Evolutionary conservation across 2,113 vertebrate species (phyloP).

Genomic region (Regulus satrapa): DNA sequence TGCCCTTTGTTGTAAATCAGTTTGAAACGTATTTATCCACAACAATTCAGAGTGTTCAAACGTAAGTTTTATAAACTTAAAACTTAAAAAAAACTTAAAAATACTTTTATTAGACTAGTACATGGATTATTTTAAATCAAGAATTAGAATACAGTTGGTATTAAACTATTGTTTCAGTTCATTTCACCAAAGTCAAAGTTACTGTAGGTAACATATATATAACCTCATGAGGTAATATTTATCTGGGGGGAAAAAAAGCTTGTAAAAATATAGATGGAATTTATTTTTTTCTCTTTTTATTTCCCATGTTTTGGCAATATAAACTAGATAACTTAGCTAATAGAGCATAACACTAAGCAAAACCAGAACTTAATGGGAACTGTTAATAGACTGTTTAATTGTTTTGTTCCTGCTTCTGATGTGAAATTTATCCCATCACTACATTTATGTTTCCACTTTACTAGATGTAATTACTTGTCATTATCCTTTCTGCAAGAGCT

Average conservation of each 20-base stretch:
- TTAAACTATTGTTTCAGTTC: background rate
- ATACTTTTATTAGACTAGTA: slow-evolving; percentile 29
- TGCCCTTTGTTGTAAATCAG: background rate
- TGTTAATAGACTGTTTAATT: background rate
- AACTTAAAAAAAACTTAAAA: too few species aligned
- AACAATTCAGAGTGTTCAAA: background rate
- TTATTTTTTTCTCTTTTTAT: background rate
- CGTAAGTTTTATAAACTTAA: background rate
- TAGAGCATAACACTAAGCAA: background rate
- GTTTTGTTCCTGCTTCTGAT: background rate
- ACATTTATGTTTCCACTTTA: background rate
- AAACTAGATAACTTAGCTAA: background rate
- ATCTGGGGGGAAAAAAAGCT: background rate
- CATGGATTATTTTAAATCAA: background rate
- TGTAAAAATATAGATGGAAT: background rate
- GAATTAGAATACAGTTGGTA: background rate
- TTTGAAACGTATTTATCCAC: background rate
- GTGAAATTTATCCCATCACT: background rate
- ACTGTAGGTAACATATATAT: background rate
- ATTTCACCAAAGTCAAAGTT: background rate
- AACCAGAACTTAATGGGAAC: background rate
- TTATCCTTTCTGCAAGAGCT: background rate
- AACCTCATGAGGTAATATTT: background rate
- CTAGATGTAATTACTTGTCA: background rate
- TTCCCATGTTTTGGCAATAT: background rate